A percentile compares a stretch with the other conserved stretches of the same genome.
Conservation (phyloP, 2,797 vertebrate species). For the Anableps anableps region DNA sequence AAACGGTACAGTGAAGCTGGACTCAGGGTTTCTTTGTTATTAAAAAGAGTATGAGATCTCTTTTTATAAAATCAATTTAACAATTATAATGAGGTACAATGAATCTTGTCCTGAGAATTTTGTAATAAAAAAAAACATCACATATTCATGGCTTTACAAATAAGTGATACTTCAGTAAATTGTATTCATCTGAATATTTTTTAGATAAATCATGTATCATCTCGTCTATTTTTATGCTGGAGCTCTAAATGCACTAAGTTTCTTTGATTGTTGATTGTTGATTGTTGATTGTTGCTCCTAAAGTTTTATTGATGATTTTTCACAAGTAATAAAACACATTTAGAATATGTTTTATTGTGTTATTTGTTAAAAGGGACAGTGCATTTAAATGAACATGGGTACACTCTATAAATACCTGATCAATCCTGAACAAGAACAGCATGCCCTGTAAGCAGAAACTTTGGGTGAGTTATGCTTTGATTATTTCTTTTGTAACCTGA, state of each 20-base stretch:
- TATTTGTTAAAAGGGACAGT: background rate
- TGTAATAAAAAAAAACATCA: background rate
- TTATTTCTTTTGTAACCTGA: background rate
- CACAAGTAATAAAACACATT: background rate
- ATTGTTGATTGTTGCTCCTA: background rate
- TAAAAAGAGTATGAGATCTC: background rate
- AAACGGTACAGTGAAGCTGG: background rate
- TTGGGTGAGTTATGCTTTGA: background rate
- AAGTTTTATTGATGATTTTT: background rate
- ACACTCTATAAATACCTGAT: background rate
- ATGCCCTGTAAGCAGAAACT: background rate
- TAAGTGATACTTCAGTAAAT: background rate
- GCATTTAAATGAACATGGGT: background rate
- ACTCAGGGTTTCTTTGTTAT: background rate
- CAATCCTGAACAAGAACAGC: too few relatives aligned
- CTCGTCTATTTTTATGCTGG: background rate
- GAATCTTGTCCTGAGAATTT: background rate
- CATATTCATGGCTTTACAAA: background rate
- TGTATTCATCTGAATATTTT: background rate
- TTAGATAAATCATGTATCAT: background rate
- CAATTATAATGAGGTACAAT: background rate
- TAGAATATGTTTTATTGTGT: background rate
- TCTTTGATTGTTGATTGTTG: background rate
- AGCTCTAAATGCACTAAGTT: background rate
- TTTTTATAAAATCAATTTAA: background rate